A percentile compares a stretch with the other conserved stretches of the same genome.
Evolutionary conservation across 1,140 invertebrate genomes (phyloP).

Genomic region (Harpegnathos saltator): DNA sequence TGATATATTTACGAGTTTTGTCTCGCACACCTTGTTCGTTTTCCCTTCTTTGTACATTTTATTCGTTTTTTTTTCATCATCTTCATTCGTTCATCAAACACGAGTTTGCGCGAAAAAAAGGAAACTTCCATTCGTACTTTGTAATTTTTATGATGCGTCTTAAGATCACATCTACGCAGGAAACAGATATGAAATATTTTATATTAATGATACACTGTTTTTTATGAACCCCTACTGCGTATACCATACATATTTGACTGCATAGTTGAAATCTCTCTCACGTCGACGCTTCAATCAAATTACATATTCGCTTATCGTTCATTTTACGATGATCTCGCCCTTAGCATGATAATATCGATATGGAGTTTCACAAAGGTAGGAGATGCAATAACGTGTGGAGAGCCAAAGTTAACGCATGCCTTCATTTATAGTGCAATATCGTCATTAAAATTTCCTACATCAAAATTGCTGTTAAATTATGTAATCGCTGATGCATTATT

Average conservation of each 20-base stretch:
- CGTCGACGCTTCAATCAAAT: slow-evolving; percentile 7
- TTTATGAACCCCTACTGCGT: slow-evolving; percentile 18
- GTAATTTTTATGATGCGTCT: slow-evolving; percentile 22
- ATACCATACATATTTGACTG: slow-evolving; percentile 14
- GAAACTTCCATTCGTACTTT: slow-evolving; percentile 20
- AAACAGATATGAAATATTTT: slow-evolving; percentile 14
- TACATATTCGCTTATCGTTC: slow-evolving; percentile 16
- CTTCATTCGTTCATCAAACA: background rate
- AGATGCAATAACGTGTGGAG: slow-evolving; percentile 34
- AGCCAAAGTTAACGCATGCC: slow-evolving; percentile 35
- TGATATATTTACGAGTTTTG: slow-evolving; percentile 2
- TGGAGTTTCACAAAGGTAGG: slow-evolving; percentile 34
- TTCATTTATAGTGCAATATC: slow-evolving; percentile 24
- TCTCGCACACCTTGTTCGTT: background rate
- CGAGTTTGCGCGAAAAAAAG: background rate
- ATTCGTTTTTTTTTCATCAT: background rate
- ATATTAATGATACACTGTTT: slow-evolving; percentile 5
- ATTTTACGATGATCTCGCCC: slow-evolving; percentile 41
- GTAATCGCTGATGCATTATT: slow-evolving; percentile 7
- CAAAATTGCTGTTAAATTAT: slow-evolving; percentile 36
- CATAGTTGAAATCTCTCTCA: slow-evolving; percentile 42
- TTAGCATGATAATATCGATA: background rate
- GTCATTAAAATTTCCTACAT: slow-evolving; percentile 30
- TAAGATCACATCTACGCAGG: background rate
- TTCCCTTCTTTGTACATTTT: background rate